Percentiles rank a stretch among this genome's conserved stretches.
Evolutionary conservation across 2,797 vertebrate species (phyloP).

Genomic region (Coregonus ussuriensis): DNA sequence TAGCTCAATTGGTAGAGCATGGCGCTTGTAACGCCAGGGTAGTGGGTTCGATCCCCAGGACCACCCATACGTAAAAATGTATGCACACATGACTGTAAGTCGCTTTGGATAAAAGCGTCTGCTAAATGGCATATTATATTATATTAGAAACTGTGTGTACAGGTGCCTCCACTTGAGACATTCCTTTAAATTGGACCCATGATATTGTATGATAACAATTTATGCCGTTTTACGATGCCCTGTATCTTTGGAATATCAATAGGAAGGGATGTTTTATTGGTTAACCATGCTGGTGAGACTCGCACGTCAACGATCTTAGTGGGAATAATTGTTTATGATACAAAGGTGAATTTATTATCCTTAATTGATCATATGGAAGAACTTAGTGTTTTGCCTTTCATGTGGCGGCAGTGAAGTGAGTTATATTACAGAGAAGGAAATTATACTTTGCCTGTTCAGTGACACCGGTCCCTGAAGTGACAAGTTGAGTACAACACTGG

Average conservation of each 20-base stretch:
- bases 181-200: slow-evolving; percentile 7
- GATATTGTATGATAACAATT: slow-evolving; percentile 34
- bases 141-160: slow-evolving; percentile 17
- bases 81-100: too few relatives aligned
- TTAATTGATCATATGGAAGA: slow-evolving; percentile 40
- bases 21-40: too few relatives aligned
- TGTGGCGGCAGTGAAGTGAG: background rate
- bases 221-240: background rate
- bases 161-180: slow-evolving; percentile 19
- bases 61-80: too few relatives aligned
- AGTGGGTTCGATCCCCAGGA: too few relatives aligned
- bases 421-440: slow-evolving; percentile 9
- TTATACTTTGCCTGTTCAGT: background rate
- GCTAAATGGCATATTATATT: too few relatives aligned
- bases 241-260: slow-evolving; percentile 8
- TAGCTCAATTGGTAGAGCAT: too few relatives aligned
- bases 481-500: background rate
- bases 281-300: background rate
- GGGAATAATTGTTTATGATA: slow-evolving; percentile 8
- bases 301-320: background rate
- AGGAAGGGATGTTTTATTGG: background rate
- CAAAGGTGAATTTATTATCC: slow-evolving; percentile 27
- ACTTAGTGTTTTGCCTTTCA: slow-evolving; percentile 30
- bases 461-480: slow-evolving; percentile 13
- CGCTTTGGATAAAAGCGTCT: too few relatives aligned